Conservation (phyloP, 2,797 vertebrate genomes). For the Myripristis jacobus region DNA sequence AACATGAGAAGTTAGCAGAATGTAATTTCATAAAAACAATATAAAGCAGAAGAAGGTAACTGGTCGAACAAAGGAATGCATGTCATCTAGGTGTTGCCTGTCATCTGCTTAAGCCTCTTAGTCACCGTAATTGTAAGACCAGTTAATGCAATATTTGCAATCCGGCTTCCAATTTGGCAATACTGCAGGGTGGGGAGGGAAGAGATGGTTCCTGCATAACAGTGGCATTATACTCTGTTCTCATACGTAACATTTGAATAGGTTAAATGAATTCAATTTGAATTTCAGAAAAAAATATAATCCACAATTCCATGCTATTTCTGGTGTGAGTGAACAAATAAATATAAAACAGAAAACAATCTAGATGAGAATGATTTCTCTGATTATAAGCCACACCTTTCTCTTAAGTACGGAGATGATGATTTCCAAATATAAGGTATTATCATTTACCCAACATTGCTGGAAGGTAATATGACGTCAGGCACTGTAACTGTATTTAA, state of each 20-base stretch:
- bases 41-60: neutral
- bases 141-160: constrained; percentile 1
- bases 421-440: constrained; percentile 30
- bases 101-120: constrained; percentile 25
- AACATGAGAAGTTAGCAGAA: neutral
- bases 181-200: neutral
- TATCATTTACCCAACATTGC: constrained; percentile 13
- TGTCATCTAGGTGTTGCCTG: constrained; percentile 19
- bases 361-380: neutral
- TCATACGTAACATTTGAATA: neutral
- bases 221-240: neutral
- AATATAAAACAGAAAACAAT: neutral
- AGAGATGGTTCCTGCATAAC: neutral
- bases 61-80: neutral
- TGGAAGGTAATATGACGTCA: constrained; percentile 4
- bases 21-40: neutral
- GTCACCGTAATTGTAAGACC: constrained; percentile 30
- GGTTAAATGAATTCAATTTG: neutral
- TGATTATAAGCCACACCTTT: constrained; percentile 16
- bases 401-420: constrained; percentile 12
- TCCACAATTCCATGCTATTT: neutral
- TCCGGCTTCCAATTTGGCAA: constrained; percentile 23
- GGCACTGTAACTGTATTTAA: constrained; percentile 45
- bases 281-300: neutral
- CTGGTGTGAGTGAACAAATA: neutral